Percentiles rank a stretch among this genome's conserved stretches.
Evolutionary conservation across 1,140 invertebrate genomes (phyloP).

Genomic region (Apolygus lucorum): DNA sequence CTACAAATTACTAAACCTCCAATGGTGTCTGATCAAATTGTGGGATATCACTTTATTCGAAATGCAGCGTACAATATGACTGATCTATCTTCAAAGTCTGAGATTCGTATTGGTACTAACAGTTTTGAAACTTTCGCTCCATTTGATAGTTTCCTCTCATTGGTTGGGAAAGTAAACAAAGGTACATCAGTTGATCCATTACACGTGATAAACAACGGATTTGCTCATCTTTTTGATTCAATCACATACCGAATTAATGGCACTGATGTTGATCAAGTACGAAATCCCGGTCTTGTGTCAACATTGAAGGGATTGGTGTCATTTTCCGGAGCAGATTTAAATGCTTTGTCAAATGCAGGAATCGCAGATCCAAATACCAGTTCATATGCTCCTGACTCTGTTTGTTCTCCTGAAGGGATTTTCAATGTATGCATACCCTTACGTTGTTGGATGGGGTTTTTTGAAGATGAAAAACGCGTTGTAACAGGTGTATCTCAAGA

Average conservation of each 20-base stretch:
- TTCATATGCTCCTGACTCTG: neutral
- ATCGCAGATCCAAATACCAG: neutral
- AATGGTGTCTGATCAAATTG: no score
- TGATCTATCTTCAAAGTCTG: neutral
- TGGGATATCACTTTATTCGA: no score
- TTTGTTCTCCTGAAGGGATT: neutral
- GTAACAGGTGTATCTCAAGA: neutral
- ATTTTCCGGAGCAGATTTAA: neutral
- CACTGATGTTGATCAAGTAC: neutral
- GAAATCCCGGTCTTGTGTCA: neutral
- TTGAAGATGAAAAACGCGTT: neutral
- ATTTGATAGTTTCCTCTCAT: no score
- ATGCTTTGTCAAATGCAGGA: neutral
- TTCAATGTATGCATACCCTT: neutral
- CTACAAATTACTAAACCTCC: no score
- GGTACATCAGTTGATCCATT: neutral
- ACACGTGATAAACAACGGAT: neutral
- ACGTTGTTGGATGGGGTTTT: neutral
- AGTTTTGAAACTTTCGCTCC: no score
- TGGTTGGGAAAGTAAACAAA: neutral
- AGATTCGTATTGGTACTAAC: neutral
- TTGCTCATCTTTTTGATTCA: neutral
- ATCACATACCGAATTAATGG: neutral
- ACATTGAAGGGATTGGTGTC: neutral
- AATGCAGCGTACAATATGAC: no score